Evolutionary conservation across 2,888 invertebrate genomes (phyloP).

Genomic region (Axea sp.): DNA sequence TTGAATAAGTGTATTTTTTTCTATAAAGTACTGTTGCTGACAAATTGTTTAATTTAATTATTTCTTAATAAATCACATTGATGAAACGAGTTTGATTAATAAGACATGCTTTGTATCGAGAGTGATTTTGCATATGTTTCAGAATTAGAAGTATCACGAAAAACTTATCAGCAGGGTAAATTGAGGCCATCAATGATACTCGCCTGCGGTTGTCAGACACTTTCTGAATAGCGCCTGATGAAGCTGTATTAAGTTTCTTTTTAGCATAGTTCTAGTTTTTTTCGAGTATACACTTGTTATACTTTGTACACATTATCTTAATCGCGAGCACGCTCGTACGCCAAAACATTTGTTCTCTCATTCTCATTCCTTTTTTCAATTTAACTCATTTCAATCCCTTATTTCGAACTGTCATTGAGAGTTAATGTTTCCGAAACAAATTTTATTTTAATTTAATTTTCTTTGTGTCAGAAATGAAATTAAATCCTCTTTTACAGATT

Average conservation of each 20-base stretch:
- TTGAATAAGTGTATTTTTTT: too few species aligned
- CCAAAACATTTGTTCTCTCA: slow-evolving; percentile 19
- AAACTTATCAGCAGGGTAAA: slow-evolving; percentile 31
- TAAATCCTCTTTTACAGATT: slow-evolving; percentile 25
- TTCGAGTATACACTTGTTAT: slow-evolving; percentile 49
- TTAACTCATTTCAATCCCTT: too few species aligned
- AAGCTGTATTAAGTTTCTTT: slow-evolving; percentile 52
- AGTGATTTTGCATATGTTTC: too few species aligned
- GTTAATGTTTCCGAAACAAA: too few species aligned
- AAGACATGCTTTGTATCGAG: too few species aligned
- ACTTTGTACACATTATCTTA: slow-evolving; percentile 45
- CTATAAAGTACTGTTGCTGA: too few species aligned
- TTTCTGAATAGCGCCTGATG: slow-evolving; percentile 47
- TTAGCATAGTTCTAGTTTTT: slow-evolving; percentile 53
- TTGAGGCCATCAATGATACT: slow-evolving; percentile 50
- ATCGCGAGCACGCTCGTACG: slow-evolving; percentile 5
- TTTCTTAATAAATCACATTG: too few species aligned
- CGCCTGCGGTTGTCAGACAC: slow-evolving; percentile 24
- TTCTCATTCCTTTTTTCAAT: neutral
- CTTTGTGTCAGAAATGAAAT: slow-evolving; percentile 33
- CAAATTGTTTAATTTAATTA: too few species aligned
- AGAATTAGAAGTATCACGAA: slow-evolving; percentile 2
- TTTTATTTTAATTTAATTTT: too few species aligned
- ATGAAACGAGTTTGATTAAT: too few species aligned
- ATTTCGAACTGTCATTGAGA: too few species aligned